Percentiles rank a stretch among this genome's conserved stretches.
Evolutionary conservation across 2,888 invertebrate genomes (phyloP).

Genomic region (Drosophila parthenogenetica): DNA sequence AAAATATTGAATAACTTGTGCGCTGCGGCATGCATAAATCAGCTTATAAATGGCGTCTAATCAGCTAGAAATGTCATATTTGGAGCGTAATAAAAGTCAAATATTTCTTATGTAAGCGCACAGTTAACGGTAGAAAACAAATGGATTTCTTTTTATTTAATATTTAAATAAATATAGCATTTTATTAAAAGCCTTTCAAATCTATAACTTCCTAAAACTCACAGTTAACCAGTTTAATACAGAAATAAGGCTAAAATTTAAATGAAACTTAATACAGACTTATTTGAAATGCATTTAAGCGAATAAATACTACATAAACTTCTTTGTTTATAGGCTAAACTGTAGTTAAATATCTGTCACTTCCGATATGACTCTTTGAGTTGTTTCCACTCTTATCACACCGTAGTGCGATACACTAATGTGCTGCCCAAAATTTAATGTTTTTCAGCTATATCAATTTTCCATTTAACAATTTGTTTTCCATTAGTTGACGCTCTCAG

Average conservation of each 20-base stretch:
- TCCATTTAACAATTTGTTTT: conserved; percentile 71
- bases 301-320: conserved; percentile 1
- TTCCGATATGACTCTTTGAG: conserved; percentile 1
- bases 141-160: background rate
- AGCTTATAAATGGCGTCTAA: background rate
- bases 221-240: background rate
- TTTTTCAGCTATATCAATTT: conserved; percentile 53
- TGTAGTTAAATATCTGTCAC: conserved; percentile 6
- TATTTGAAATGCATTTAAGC: background rate
- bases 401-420: conserved; percentile 11
- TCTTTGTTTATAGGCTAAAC: conserved; percentile 17
- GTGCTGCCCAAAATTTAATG: background rate
- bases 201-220: too few relatives aligned
- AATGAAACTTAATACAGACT: background rate
- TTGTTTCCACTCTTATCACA: conserved; percentile 26
- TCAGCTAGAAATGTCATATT: background rate
- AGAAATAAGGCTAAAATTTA: background rate
- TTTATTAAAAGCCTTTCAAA: background rate
- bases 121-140: background rate
- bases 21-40: conserved; percentile 9
- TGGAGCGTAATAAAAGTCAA: conserved; percentile 6
- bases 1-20: conserved; percentile 8
- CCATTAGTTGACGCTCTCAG: conserved; percentile 57
- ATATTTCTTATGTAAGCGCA: conserved; percentile 1
- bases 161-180: background rate